Conservation (phyloP, 2,113 vertebrate genomes). For the Globicephala melas region DNA sequence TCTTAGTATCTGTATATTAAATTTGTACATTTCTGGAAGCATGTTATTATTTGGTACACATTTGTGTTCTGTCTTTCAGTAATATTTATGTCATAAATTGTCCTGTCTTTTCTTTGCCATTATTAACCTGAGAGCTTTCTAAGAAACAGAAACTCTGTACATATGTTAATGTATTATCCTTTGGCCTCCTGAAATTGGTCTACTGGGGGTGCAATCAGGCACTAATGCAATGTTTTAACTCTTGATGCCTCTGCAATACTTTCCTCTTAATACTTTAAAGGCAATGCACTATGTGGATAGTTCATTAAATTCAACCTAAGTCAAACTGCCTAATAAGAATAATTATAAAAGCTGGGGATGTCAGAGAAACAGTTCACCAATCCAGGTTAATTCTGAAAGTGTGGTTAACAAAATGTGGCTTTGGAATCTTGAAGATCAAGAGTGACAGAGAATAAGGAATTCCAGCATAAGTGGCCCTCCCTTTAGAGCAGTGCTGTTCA, state of each 20-base stretch:
- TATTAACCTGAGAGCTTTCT: constrained; percentile 11
- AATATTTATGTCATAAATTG: neutral
- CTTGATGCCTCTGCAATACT: neutral
- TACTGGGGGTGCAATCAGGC: neutral
- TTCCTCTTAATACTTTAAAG: neutral
- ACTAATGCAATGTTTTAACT: neutral
- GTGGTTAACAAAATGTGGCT: neutral
- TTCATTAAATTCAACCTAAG: neutral
- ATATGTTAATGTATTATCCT: neutral
- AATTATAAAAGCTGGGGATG: neutral
- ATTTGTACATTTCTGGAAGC: neutral
- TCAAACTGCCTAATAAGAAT: neutral
- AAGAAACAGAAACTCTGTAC: neutral
- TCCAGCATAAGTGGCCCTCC: neutral
- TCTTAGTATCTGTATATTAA: neutral
- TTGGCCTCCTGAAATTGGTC: neutral
- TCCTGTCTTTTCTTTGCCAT: neutral
- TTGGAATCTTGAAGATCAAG: neutral
- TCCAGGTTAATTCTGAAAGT: neutral
- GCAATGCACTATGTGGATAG: neutral
- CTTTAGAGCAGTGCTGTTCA: neutral
- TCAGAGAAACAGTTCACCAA: neutral
- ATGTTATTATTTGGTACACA: neutral
- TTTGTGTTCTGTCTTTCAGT: neutral
- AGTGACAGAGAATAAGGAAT: neutral